Conservation (phyloP, 2,888 invertebrate genomes). For the Platycheirus rosarum region DNA sequence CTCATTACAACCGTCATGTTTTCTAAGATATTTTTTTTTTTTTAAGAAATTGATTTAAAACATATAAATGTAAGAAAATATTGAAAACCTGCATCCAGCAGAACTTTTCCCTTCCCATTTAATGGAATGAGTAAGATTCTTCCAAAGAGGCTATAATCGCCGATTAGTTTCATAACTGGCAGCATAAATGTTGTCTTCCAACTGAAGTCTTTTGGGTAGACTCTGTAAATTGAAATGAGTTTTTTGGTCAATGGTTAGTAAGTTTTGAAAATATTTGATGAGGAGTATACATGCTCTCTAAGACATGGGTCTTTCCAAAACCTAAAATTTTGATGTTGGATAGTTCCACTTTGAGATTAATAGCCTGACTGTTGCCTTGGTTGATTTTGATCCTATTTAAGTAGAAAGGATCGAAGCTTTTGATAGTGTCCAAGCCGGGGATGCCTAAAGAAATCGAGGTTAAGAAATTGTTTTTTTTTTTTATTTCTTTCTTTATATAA, state of each 20-base stretch:
- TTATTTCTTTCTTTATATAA: too few species aligned
- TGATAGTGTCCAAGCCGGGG: slow-evolving; percentile 83
- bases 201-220: slow-evolving; percentile 87
- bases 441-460: slow-evolving; percentile 79
- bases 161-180: slow-evolving; percentile 87
- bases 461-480: too few species aligned
- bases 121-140: slow-evolving; percentile 88
- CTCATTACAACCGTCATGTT: slow-evolving; percentile 87
- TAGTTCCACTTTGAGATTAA: slow-evolving; percentile 88
- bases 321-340: slow-evolving; percentile 87
- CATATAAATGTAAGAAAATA: neutral
- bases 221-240: slow-evolving; percentile 84
- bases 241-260: too few species aligned
- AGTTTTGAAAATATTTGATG: neutral
- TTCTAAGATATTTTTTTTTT: too few species aligned
- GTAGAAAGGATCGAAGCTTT: slow-evolving; percentile 87
- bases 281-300: slow-evolving; percentile 85
- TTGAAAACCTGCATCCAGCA: slow-evolving; percentile 87
- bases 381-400: slow-evolving; percentile 87
- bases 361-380: slow-evolving; percentile 88
- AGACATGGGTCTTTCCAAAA: slow-evolving; percentile 86
- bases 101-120: slow-evolving; percentile 87
- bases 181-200: slow-evolving; percentile 87
- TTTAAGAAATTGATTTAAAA: too few species aligned
- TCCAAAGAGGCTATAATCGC: slow-evolving; percentile 87